phyloP scores from a whole-genome alignment of 2,113 vertebrate species.

The Acanthochromis polyacanthus region DNA sequence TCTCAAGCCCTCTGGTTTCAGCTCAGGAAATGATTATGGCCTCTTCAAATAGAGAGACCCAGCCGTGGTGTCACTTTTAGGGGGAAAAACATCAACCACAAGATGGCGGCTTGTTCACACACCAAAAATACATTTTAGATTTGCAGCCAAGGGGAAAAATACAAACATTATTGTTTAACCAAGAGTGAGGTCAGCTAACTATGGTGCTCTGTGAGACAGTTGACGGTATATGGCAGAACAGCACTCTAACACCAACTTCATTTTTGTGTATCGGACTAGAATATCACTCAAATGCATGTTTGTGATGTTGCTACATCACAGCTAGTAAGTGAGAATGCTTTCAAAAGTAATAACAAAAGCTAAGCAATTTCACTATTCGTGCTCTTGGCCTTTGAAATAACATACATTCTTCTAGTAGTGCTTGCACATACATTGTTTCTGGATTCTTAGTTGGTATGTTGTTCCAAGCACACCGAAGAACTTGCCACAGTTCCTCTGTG shows the following conservation, averaged over 20 bases:
- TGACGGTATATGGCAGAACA: neutral
- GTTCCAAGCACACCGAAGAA: neutral
- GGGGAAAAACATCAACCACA: constrained; percentile 24
- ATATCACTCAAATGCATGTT: neutral
- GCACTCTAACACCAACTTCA: neutral
- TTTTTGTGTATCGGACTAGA: neutral
- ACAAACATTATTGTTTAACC: neutral
- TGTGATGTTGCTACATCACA: neutral
- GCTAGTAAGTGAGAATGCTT: no score
- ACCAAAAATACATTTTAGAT: neutral
- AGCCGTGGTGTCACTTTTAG: constrained; percentile 36
- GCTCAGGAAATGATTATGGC: constrained; percentile 53
- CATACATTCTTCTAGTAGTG: neutral
- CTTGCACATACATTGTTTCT: neutral
- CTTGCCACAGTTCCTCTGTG: neutral
- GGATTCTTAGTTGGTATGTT: neutral
- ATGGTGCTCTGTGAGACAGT: neutral
- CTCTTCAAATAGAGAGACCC: constrained; percentile 46
- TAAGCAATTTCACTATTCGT: neutral
- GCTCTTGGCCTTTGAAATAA: no score
- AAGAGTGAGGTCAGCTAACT: neutral
- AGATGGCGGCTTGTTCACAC: constrained; percentile 25
- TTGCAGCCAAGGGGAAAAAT: neutral
- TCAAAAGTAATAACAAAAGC: neutral
- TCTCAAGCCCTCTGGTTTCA: constrained; percentile 49